Evolutionary conservation across 2,113 vertebrate species (phyloP).

Genomic region (Verasper variegatus): DNA sequence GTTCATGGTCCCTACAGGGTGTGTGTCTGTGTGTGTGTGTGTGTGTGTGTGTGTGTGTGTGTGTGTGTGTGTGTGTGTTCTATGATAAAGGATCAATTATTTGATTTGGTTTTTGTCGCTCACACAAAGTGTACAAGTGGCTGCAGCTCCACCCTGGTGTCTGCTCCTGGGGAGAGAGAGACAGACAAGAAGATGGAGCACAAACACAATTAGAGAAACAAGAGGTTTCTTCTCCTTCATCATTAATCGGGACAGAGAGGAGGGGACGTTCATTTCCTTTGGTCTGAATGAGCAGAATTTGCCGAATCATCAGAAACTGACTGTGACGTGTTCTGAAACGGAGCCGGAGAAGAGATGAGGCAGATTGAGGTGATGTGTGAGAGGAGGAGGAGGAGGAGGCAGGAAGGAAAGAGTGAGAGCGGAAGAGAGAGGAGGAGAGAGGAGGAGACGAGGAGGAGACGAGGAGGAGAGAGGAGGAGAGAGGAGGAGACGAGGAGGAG

Average conservation of each 20-base stretch:
- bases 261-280: neutral
- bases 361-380: too few relatives aligned
- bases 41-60: too few relatives aligned
- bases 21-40: too few relatives aligned
- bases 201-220: conserved; percentile 9
- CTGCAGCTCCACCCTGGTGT: conserved; percentile 34
- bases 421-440: neutral
- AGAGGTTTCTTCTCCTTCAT: neutral
- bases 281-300: neutral
- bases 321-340: neutral
- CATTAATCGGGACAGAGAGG: neutral
- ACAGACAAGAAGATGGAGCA: neutral
- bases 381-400: neutral
- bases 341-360: conserved; percentile 6
- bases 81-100: neutral
- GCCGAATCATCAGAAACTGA: too few relatives aligned
- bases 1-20: too few relatives aligned
- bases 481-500: neutral
- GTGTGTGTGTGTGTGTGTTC: too few relatives aligned
- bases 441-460: conserved; percentile 8
- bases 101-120: too few relatives aligned
- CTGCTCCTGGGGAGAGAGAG: conserved; percentile 11
- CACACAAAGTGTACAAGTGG: neutral
- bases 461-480: neutral
- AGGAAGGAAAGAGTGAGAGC: conserved; percentile 26